Evolutionary conservation across 2,888 invertebrate species (phyloP), one percentile per base, ranked within the genome.

Genomic region (Dolichomitus sp.): DNA sequence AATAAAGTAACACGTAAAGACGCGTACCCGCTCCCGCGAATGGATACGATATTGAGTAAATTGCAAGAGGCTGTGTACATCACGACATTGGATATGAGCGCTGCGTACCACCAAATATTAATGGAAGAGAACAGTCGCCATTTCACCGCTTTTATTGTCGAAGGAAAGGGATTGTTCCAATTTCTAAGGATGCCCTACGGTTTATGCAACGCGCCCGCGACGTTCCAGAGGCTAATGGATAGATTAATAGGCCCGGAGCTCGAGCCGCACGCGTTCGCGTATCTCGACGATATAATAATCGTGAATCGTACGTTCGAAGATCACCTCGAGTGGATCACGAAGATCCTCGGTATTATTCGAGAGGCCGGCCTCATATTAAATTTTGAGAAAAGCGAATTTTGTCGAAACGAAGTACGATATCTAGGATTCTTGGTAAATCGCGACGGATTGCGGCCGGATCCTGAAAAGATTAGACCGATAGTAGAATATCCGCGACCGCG

Each of bases 401-500:
- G 66, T 45, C 12, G 42, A 5, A 23, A 9, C 52, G 27, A 52
- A 12, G 52, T 52, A 7, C 19, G 27, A 11, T 52, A 37, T 45
- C 12, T 81, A 3, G 76, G 76, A 0, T 76, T 63, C 9, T 27
- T 63, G 0, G 61, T 23, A 23, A 23, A 23, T 23, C 23, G 23
- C 23, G 23, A 23, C 2, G 23, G 23, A 23, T 23, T 23, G 30
- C 40, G 45, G 1, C 54, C 72, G 0, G 65, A 76, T 27, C 70
- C 54, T 0, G 70, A 70, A 4, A 59, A 63, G 14, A 14, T 76
- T 23, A 23, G 23, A 23, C 81, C 85, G 17, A 84, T 87, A 1
- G 1, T 79, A 0, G 63, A 87, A 4, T 88, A 80, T 73, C 84
- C 87, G 0, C 45, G 57, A 50, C 85, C 87, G 4, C 61, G 54